Percentiles rank a stretch among this genome's conserved stretches.
phyloP scores from a whole-genome alignment of 2,113 vertebrate genomes.

The Neotoma lepida region DNA sequence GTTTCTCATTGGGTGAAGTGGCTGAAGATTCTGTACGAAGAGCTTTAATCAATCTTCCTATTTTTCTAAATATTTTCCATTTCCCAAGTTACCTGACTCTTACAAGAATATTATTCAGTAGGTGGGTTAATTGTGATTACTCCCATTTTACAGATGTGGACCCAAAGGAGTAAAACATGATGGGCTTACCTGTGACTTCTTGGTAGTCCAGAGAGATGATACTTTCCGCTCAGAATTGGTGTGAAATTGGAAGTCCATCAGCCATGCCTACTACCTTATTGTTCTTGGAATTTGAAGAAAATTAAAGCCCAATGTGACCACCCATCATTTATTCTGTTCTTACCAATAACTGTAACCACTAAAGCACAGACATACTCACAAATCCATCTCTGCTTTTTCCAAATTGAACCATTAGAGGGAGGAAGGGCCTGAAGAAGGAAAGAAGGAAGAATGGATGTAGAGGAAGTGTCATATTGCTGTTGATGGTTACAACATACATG shows the following conservation, averaged over 20 bases:
- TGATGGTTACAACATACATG: background rate
- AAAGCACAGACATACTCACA: background rate
- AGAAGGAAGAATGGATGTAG: background rate
- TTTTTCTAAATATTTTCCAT: slow-evolving; percentile 40
- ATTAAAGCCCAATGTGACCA: background rate
- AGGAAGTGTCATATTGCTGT: background rate
- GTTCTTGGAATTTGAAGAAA: background rate
- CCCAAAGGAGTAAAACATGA: background rate
- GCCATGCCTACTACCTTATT: background rate
- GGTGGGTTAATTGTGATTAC: background rate
- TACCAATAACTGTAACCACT: background rate
- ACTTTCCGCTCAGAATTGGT: background rate
- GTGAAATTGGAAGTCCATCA: background rate
- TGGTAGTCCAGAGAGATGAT: background rate
- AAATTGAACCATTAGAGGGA: background rate
- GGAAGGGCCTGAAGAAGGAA: background rate
- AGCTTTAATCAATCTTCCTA: background rate
- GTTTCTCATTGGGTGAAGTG: background rate
- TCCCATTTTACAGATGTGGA: slow-evolving; percentile 26
- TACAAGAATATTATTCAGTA: slow-evolving; percentile 11
- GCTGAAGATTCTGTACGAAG: background rate
- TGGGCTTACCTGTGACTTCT: background rate
- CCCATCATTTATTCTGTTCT: background rate
- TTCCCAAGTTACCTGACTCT: slow-evolving; percentile 14
- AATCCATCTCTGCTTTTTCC: background rate